Base-by-base conservation (phyloP, 1,140 invertebrate species). In the Lepidurus arcticus region DNA sequence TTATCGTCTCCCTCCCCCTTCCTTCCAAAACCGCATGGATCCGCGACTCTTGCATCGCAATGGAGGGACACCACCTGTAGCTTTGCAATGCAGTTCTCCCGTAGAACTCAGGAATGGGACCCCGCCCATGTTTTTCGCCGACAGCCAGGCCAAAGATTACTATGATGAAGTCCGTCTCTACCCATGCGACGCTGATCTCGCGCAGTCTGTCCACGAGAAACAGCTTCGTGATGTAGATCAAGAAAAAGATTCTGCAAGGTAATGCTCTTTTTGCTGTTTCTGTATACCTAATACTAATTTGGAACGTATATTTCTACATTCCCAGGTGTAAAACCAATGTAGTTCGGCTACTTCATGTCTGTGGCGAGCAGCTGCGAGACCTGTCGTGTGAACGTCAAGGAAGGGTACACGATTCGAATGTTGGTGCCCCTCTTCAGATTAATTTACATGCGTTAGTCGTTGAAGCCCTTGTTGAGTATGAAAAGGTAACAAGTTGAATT, bases 1-100 rank as follows among this genome's bases (percentile, higher is more conserved):
- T 65, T 65, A 65, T 65, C 53, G 21, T 21, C 53, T 13, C 21
- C 13, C 53, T 7, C 16, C 53, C 21, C 8, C 53, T 5, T 1
- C 53, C 16, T 65, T 65, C 7, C 16, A 13, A 21, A 65, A 65
- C 21, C 53, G 16, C 21, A 21, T 65, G 6, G 53, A 65, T n/a
- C 13, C 53, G 53, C 16, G 53, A 65, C 16, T 21, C 16, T 7
- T 16, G 16, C 16, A 65, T 65, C 53, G 53, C 53, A n/a, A 65
- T 21, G 21, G 13, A 7, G 53, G 21, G 8, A 21, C 53, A 16
- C 16, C 53, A 7, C 53, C 8, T 16, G 53, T 13, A 65, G 53
- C 53, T 65, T 65, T 65, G 53, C 53, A 65, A 65, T 65, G 53
- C 53, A 65, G 53, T 65, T 65, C 53, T 9, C 53, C 53, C 21